Evolutionary conservation across 2,113 vertebrate genomes (phyloP), one percentile per base, ranked within the genome.

Genomic region (Carollia perspicillata): DNA sequence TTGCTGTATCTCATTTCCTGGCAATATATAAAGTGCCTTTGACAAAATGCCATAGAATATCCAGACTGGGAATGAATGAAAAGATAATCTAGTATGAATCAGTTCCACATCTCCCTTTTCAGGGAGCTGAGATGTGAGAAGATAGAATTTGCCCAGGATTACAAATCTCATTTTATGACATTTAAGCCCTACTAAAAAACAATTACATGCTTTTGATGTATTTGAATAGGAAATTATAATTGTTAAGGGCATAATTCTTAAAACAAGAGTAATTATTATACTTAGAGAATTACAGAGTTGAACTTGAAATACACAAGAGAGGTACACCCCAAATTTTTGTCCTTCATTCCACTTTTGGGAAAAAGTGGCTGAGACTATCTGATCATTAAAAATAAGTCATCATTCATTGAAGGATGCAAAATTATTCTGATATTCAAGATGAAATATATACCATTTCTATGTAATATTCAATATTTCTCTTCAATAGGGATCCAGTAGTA

Each of bases 371-470:
- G n/a, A 95, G 92, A 94, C 0, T 0, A 90, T 75, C 65, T 79
- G 35, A 89, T 75, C 18, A 95, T 96, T 94, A 72, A 91, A 93
- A 97, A 92, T 72, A 93, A 97, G 92, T 87, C 75, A 92, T 87
- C 17, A 68, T 49, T 90, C 44, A 88, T 30, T 79, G 35, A 92
- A 65, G 49, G 37, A 51, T 84, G 81, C 30, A 94, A 90, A 93
- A 58, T 84, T 92, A 77, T 89, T 30, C 44, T 95, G 66, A 89
- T 75, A 2, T 84, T 75, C 20, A 91, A 71, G 58, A 94, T 83
- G 66, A 95, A 94, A 75, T 83, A 33, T 69, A 93, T 37, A 71
- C 1, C 1, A 75, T 94, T 97, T 87, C 72, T 94, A 51, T 3
- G 37, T 5, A 69, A 47, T 84, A 93, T n/a, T 86, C 28, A 79